phyloP scores from a whole-genome alignment of 2,797 vertebrate genomes.

The Gymnoscopelus braueri region DNA sequence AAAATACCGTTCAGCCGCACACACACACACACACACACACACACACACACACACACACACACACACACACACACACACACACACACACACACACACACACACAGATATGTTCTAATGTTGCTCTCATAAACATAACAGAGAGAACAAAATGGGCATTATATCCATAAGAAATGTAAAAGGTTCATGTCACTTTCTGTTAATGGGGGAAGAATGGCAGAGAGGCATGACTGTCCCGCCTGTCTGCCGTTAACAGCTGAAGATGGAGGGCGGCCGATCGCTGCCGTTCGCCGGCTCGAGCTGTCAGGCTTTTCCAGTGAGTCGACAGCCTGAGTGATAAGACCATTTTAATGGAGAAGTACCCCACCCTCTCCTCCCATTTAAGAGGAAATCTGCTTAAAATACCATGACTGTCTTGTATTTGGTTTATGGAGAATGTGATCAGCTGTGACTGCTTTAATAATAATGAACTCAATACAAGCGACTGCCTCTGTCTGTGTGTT shows the following conservation, averaged over 20 bases:
- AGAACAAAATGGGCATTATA: constrained; percentile 57
- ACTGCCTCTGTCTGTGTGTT: constrained; percentile 55
- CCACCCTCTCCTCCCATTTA: constrained; percentile 61
- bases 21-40: no score
- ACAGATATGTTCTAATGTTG: constrained; percentile 14
- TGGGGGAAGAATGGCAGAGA: constrained; percentile 68
- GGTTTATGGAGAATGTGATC: constrained; percentile 71
- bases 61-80: no score
- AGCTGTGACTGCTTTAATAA: constrained; percentile 61
- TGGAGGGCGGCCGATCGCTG: constrained; percentile 53
- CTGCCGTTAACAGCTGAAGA: constrained; percentile 66
- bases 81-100: not conserved
- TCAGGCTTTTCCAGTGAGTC: constrained; percentile 58
- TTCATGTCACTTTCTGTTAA: constrained; percentile 68
- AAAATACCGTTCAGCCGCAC: no score
- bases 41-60: no score
- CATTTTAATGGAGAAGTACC: constrained; percentile 72
- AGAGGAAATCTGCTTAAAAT: constrained; percentile 76
- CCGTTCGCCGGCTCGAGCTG: constrained; percentile 61
- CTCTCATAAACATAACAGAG: constrained; percentile 33
- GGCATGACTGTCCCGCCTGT: constrained; percentile 71
- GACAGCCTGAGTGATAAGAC: constrained; percentile 58
- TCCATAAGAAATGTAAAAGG: constrained; percentile 67
- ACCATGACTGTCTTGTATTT: constrained; percentile 70
- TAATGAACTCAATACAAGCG: constrained; percentile 70